Conservation (phyloP, 2,797 vertebrate species). For the Molossus molossus region DNA sequence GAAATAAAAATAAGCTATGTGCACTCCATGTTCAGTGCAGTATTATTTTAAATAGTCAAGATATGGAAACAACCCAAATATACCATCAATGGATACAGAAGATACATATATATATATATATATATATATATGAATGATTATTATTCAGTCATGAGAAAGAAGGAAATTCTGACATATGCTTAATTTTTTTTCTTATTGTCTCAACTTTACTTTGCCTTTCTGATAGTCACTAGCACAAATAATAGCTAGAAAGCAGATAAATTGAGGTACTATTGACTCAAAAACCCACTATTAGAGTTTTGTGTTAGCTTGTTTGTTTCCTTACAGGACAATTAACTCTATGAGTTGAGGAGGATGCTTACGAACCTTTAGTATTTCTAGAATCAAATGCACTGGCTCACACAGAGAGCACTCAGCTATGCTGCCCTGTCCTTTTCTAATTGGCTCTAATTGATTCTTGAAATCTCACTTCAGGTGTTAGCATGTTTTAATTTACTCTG, state of each 20-base stretch:
- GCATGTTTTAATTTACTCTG: neutral
- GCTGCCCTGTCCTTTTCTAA: neutral
- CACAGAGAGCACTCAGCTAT: neutral
- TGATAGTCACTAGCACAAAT: neutral
- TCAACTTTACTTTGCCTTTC: neutral
- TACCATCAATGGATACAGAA: neutral
- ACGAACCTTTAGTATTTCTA: neutral
- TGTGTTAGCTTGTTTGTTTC: slow-evolving; percentile 11
- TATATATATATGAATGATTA: no score
- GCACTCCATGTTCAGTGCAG: neutral
- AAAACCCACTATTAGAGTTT: neutral
- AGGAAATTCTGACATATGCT: neutral
- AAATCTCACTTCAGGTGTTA: neutral
- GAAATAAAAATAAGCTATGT: neutral
- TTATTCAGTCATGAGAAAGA: neutral
- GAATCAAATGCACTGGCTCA: neutral
- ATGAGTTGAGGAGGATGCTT: neutral
- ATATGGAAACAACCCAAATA: neutral
- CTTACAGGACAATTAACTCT: neutral
- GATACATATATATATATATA: neutral
- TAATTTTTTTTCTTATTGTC: neutral
- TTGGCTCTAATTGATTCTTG: neutral
- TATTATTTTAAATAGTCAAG: neutral
- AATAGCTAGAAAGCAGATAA: neutral
- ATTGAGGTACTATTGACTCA: neutral